A percentile compares a stretch with the other conserved stretches of the same genome.
These are phyloP conservation scores for Psettodes erumei DNA, from an alignment of 2,113 vertebrate species.

Conservation along the genomic window DNA sequence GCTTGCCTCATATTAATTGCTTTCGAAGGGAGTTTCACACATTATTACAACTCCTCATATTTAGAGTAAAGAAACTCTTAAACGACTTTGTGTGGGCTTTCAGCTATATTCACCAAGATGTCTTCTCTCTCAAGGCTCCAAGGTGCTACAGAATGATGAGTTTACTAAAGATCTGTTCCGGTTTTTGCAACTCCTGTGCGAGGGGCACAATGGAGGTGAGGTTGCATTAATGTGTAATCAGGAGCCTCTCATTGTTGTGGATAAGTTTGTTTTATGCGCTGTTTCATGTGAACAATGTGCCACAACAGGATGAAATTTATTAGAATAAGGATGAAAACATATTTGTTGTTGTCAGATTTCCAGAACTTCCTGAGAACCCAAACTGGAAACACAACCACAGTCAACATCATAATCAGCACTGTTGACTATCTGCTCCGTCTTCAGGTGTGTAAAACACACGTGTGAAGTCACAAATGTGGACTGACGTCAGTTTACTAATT, in stretches of 20 bases:
- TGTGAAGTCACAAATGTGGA: neutral
- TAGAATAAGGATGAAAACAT: neutral
- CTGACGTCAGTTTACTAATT: neutral
- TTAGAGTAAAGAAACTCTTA: constrained; percentile 3
- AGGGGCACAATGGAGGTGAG: constrained; percentile 98
- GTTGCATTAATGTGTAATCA: neutral
- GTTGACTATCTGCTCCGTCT: constrained; percentile 97
- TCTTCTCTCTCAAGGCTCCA: constrained; percentile 90
- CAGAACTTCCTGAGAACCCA: constrained; percentile 97
- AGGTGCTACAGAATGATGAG: constrained; percentile 97
- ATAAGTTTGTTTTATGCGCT: neutral
- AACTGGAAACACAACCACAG: constrained; percentile 97
- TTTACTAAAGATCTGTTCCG: constrained; percentile 97
- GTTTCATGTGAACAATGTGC: neutral
- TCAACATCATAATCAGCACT: constrained; percentile 98
- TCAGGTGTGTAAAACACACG: constrained; percentile 83
- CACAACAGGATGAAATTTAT: neutral
- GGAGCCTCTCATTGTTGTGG: neutral
- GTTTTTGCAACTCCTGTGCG: constrained; percentile 97
- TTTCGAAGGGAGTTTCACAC: constrained; percentile 45
- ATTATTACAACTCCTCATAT: constrained; percentile 11
- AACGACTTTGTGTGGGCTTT: neutral
- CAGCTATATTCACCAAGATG: constrained; percentile 35
- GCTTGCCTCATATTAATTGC: constrained; percentile 74
- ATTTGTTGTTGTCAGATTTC: constrained; percentile 86